Evolutionary conservation across 2,888 invertebrate species (phyloP), one percentile per base, ranked within the genome.

Genomic region (Agonopterix arenella): DNA sequence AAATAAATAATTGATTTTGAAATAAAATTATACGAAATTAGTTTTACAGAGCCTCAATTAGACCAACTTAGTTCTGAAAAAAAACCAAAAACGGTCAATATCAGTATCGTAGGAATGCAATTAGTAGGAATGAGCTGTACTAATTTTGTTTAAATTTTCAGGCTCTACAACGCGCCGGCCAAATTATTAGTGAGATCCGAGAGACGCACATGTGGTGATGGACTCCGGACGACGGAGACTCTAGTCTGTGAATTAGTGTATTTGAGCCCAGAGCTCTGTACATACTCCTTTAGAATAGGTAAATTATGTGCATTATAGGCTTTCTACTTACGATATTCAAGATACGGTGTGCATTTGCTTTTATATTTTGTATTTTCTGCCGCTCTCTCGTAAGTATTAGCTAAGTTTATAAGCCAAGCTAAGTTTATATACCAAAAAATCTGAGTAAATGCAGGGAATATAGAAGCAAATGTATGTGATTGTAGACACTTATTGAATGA

Each of bases 191-290:
- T 77, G 99, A 99, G 90, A 98, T 99, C 64, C 92, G 99, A 51
- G 99, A 99, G 80, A 99, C 98, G 42, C 99, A 99, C 88, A 95
- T 99, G 93, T 99, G 99, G 99, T 99, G 93, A 92, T 78, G 62
- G 57, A 56, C 61, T 51, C 47, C 65, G 49, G 58, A 61, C 18
- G 56, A 60, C 13, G 66, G 60, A 52, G 62, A 74, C 73, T 75
- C 81, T 84, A 84, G 86, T 88, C 86, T 72, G 66, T 73, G 70
- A 75, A 75, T 75, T 84, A 84, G 81, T 80, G 61, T 80, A 83
- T 73, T 67, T 63, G 75, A 71, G 74, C 73, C 52, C 50, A 37
- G 48, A 56, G 76, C 73, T 77, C 75, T 81, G 78, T 80, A 80
- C 80, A 82, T 81, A 80, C 68, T 76, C 66, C 62, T 50, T 46